These are phyloP conservation scores for Callopanchax toddi DNA, from an alignment of 2,113 vertebrate species.

Conservation along the genomic window DNA sequence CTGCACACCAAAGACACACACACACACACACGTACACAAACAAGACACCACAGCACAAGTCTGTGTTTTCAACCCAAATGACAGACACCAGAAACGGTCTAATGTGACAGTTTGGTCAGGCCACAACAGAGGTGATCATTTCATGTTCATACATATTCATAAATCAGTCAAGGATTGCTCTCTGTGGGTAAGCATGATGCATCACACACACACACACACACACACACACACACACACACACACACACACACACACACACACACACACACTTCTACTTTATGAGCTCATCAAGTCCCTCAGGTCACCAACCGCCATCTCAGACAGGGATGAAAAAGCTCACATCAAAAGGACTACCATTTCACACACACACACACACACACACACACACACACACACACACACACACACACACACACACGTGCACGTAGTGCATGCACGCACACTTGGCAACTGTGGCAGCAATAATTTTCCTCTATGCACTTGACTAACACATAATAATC, in stretches of 20 bases:
- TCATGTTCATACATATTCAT: conserved; percentile 59
- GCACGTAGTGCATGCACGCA: conserved; percentile 30
- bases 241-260: conserved; percentile 15
- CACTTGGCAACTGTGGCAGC: conserved; percentile 65
- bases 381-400: conserved; percentile 62
- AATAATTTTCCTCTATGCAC: conserved; percentile 80
- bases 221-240: conserved; percentile 27
- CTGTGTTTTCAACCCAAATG: conserved; percentile 31
- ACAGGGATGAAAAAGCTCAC: conserved; percentile 73
- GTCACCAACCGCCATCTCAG: conserved; percentile 77
- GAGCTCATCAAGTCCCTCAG: conserved; percentile 81
- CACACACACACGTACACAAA: conserved; percentile 52
- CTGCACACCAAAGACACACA: conserved; percentile 36
- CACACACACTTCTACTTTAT: conserved; percentile 70
- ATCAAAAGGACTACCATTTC: conserved; percentile 74
- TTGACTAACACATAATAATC: conserved; percentile 80
- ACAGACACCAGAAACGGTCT: conserved; percentile 42
- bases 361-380: conserved; percentile 56
- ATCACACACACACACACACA: conserved; percentile 45
- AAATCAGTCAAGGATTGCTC: conserved; percentile 55
- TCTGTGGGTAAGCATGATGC: conserved; percentile 72
- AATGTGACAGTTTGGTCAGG: conserved; percentile 45
- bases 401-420: conserved; percentile 55
- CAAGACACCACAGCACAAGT: conserved; percentile 63
- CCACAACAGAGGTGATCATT: conserved; percentile 55